These are phyloP conservation scores for Mantis religiosa DNA, from an alignment of 2,888 invertebrate genomes.

Conservation along the genomic window DNA sequence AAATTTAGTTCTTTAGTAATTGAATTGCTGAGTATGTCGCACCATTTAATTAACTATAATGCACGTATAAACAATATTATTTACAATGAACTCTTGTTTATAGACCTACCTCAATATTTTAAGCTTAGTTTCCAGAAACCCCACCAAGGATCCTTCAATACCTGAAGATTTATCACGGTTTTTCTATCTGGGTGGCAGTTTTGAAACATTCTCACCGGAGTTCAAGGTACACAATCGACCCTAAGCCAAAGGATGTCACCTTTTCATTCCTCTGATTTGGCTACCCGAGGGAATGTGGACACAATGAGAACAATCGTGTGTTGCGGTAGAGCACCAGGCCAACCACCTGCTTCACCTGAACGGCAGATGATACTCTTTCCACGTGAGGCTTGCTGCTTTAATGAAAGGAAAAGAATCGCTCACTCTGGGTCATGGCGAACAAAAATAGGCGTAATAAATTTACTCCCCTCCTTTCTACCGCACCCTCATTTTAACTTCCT, in stretches of 20 bases:
- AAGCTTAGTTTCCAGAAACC: background rate
- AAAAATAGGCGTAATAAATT: background rate
- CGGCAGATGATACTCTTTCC: background rate
- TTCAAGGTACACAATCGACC: background rate
- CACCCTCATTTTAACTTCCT: background rate
- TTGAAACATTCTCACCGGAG: background rate
- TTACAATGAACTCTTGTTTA: too few species aligned
- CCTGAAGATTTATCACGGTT: background rate
- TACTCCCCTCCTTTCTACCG: background rate
- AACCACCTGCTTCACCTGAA: background rate
- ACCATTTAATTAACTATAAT: too few species aligned
- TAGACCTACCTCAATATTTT: background rate
- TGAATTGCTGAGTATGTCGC: too few species aligned
- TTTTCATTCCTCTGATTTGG: background rate
- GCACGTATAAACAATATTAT: too few species aligned
- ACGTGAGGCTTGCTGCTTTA: background rate
- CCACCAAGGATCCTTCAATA: background rate
- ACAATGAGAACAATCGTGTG: constrained; percentile 7
- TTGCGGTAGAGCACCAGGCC: background rate
- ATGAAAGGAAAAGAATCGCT: background rate
- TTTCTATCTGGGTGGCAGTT: background rate
- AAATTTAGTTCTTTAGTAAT: too few species aligned
- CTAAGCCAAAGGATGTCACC: background rate
- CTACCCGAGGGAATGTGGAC: background rate
- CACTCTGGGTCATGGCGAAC: background rate